Percentiles rank a stretch among this genome's conserved stretches.
Conservation (phyloP, 2,888 invertebrate species). For the Macropis europaea region DNA sequence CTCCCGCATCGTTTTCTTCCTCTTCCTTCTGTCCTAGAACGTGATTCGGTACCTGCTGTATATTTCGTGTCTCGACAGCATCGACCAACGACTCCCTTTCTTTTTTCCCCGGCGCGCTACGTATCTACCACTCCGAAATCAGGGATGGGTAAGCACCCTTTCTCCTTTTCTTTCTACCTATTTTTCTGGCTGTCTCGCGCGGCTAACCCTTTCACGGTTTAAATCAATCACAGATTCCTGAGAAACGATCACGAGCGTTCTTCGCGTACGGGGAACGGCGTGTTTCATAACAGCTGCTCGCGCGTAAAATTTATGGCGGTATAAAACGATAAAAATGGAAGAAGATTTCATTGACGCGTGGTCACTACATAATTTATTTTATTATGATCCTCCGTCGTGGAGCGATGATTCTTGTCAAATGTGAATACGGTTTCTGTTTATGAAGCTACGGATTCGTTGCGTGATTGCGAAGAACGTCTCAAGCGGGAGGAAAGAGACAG, state of each 20-base stretch:
- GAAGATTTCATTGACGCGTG: conserved; percentile 55
- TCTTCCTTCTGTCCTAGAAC: conserved; percentile 28
- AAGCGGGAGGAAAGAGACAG: neutral
- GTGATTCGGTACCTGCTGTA: conserved; percentile 44
- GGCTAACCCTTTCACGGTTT: conserved; percentile 57
- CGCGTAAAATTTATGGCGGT: conserved; percentile 50
- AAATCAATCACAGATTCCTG: conserved; percentile 67
- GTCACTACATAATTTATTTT: conserved; percentile 42
- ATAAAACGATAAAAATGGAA: conserved; percentile 55
- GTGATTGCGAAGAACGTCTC: neutral
- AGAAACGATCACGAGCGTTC: conserved; percentile 57
- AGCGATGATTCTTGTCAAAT: neutral
- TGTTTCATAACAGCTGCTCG: conserved; percentile 46
- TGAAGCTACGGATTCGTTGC: conserved; percentile 1
- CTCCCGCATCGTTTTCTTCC: conserved; percentile 29
- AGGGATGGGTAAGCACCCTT: conserved; percentile 24
- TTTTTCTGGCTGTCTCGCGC: conserved; percentile 15
- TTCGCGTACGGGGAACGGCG: conserved; percentile 21
- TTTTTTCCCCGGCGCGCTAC: neutral
- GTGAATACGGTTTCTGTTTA: conserved; percentile 1
- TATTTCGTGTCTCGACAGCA: conserved; percentile 43
- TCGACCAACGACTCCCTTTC: conserved; percentile 22
- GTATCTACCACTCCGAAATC: conserved; percentile 22
- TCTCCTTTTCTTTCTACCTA: conserved; percentile 34
- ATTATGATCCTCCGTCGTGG: conserved; percentile 32